These are phyloP conservation scores for Notamacropus eugenii DNA, from an alignment of 2,797 vertebrate genomes.

Conservation along the genomic window DNA sequence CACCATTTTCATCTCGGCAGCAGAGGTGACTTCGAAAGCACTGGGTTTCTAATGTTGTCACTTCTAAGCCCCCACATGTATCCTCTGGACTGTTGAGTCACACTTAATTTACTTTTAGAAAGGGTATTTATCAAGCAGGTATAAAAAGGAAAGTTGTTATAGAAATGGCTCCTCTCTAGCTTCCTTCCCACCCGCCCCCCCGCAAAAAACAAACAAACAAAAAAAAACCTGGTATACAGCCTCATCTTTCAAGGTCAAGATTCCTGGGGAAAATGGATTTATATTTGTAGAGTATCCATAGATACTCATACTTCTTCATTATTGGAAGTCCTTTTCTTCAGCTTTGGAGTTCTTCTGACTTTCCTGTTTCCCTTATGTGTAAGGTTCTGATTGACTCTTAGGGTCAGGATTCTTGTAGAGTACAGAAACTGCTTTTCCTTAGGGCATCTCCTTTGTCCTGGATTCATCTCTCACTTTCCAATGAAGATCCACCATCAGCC, in stretches of 20 bases:
- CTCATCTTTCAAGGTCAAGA: background rate
- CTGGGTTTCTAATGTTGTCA: background rate
- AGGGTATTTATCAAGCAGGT: background rate
- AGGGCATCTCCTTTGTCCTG: background rate
- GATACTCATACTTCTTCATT: background rate
- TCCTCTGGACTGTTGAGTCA: background rate
- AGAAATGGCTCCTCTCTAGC: background rate
- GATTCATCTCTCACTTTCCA: background rate
- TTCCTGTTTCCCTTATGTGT: background rate
- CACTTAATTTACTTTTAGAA: background rate
- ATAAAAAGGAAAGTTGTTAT: background rate
- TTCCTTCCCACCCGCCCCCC: background rate
- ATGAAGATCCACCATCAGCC: background rate
- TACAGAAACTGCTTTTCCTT: background rate
- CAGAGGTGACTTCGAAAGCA: background rate
- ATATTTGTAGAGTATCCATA: background rate
- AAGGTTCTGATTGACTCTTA: background rate
- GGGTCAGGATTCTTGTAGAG: background rate
- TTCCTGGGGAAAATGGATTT: background rate
- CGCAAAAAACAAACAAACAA: background rate
- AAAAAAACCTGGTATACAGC: background rate
- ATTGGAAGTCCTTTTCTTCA: background rate
- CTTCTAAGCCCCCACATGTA: background rate
- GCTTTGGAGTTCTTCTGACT: background rate
- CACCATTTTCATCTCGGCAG: background rate